These are phyloP conservation scores for Orthosia cruda DNA, from an alignment of 2,888 invertebrate genomes.

Conservation along the genomic window DNA sequence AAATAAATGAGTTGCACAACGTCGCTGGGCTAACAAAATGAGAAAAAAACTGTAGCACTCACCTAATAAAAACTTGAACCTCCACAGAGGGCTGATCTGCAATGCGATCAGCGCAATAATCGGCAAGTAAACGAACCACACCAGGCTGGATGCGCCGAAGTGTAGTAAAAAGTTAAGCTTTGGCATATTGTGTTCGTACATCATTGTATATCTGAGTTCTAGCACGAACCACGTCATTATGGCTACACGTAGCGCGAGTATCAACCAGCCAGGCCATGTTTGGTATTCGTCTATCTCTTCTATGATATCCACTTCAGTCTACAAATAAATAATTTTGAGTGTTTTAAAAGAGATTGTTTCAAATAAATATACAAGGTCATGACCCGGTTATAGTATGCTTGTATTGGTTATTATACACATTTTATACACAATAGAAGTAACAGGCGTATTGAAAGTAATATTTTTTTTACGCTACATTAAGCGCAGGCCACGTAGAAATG, in stretches of 20 bases:
- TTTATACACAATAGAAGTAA: constrained; percentile 19
- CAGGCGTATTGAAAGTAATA: constrained; percentile 13
- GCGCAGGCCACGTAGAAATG: no score
- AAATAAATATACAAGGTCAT: constrained; percentile 14
- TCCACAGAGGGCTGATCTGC: constrained; percentile 98
- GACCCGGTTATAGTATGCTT: constrained; percentile 7
- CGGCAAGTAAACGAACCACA: constrained; percentile 99
- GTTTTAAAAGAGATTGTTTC: constrained; percentile 36
- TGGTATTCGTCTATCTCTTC: constrained; percentile 99
- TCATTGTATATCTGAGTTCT: constrained; percentile 92
- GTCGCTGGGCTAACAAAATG: constrained; percentile 34
- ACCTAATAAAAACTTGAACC: constrained; percentile 98
- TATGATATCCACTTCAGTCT: constrained; percentile 99
- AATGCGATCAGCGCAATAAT: constrained; percentile 98
- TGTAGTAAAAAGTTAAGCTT: constrained; percentile 98
- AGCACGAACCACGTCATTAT: constrained; percentile 98
- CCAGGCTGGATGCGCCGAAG: constrained; percentile 99
- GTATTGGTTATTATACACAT: constrained; percentile 18
- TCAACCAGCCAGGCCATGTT: constrained; percentile 99
- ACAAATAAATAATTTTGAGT: constrained; percentile 61
- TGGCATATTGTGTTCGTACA: constrained; percentile 91
- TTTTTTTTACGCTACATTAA: constrained; percentile 4
- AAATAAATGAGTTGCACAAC: constrained; percentile 23
- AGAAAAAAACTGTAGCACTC: constrained; percentile 77
- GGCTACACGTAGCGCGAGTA: constrained; percentile 96